Percentiles rank a stretch among this genome's conserved stretches.
Conservation (phyloP, 2,888 invertebrate genomes). For the Scelioninae gen. 1 region DNA sequence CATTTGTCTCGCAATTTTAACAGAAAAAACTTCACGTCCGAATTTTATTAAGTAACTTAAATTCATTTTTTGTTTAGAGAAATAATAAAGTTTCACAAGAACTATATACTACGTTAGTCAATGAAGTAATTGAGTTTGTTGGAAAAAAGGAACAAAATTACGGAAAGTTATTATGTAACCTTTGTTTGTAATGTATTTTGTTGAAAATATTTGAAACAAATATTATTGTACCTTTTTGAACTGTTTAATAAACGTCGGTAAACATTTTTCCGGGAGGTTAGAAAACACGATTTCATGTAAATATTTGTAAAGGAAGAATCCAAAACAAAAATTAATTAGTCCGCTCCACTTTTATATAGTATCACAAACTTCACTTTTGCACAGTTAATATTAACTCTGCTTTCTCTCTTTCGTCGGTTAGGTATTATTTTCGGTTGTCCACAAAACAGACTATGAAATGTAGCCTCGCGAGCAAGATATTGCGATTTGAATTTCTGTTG, state of each 20-base stretch:
- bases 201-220: too few relatives aligned
- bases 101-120: neutral
- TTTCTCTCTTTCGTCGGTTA: neutral
- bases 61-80: neutral
- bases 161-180: neutral
- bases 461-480: slow-evolving; percentile 36
- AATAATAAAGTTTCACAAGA: slow-evolving; percentile 2
- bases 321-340: slow-evolving; percentile 21
- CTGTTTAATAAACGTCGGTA: neutral
- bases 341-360: neutral
- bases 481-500: slow-evolving; percentile 27
- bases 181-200: neutral
- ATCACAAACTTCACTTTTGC: slow-evolving; percentile 1
- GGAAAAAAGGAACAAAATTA: neutral
- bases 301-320: neutral
- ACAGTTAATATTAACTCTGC: slow-evolving; percentile 4
- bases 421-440: slow-evolving; percentile 43
- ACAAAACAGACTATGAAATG: slow-evolving; percentile 36
- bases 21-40: too few relatives aligned
- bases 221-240: neutral
- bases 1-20: neutral
- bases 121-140: neutral
- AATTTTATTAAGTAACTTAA: too few relatives aligned
- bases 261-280: neutral
- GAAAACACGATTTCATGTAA: neutral